Evolutionary conservation across 2,888 invertebrate species (phyloP).

Genomic region (Meliscaeva auricollis): DNA sequence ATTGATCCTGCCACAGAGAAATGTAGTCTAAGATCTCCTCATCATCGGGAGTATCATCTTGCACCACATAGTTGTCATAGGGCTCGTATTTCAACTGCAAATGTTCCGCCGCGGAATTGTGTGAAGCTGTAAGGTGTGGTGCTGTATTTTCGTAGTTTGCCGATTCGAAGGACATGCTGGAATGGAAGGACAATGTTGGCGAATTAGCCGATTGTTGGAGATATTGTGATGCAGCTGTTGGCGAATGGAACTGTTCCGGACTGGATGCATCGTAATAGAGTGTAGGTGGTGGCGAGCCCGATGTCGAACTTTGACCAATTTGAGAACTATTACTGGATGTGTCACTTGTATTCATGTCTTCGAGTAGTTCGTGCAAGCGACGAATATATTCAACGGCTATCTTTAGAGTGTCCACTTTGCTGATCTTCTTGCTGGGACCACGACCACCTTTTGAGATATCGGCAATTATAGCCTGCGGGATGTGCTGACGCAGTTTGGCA

Average conservation of each 20-base stretch:
- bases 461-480: conserved; percentile 91
- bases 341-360: conserved; percentile 79
- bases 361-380: conserved; percentile 90
- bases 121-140: conserved; percentile 44
- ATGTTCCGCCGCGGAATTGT: conserved; percentile 78
- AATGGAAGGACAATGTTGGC: conserved; percentile 81
- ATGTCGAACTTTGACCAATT: conserved; percentile 72
- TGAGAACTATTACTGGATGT: conserved; percentile 64
- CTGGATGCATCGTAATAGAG: conserved; percentile 77
- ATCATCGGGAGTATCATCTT: conserved; percentile 91
- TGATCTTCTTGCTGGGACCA: conserved; percentile 92
- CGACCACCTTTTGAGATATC: conserved; percentile 88
- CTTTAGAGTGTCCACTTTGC: conserved; percentile 94
- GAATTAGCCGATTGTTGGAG: conserved; percentile 79
- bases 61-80: conserved; percentile 90
- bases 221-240: conserved; percentile 78
- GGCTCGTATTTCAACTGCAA: conserved; percentile 85
- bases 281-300: conserved; percentile 76
- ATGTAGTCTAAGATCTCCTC: conserved; percentile 92
- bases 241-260: conserved; percentile 83
- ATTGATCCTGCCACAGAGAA: conserved; percentile 83
- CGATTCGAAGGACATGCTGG: conserved; percentile 82
- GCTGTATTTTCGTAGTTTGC: conserved; percentile 80
- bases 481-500: conserved; percentile 94
- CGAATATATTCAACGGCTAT: conserved; percentile 96